A percentile compares a stretch with the other conserved stretches of the same genome.
phyloP scores from a whole-genome alignment of 1,140 invertebrate species.

The Euura saliciscinereae region DNA sequence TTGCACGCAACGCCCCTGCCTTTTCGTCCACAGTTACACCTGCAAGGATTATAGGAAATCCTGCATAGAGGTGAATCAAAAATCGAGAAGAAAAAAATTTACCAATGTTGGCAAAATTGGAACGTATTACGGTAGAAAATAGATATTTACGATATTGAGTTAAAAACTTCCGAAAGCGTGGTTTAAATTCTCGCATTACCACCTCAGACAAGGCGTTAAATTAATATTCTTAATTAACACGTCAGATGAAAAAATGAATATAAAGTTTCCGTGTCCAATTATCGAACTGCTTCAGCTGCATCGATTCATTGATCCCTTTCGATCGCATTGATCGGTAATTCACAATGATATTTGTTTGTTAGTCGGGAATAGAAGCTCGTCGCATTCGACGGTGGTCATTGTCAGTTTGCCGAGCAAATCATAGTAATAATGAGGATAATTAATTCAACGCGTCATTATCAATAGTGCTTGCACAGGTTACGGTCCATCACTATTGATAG shows the following conservation, averaged over 20 bases:
- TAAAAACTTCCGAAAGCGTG: constrained; percentile 20
- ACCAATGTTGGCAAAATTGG: not conserved
- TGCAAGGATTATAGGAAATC: not conserved
- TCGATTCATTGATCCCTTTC: too few species aligned
- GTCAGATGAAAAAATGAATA: too few species aligned
- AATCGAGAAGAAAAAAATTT: too few species aligned
- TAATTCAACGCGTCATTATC: constrained; percentile 14
- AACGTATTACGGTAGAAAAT: constrained; percentile 41
- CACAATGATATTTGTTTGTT: too few species aligned
- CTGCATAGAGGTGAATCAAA: not conserved
- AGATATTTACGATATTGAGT: constrained; percentile 46
- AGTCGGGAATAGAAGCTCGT: too few species aligned
- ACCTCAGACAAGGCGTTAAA: too few species aligned
- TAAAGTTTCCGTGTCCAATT: too few species aligned
- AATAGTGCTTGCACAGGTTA: not conserved
- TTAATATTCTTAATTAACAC: too few species aligned
- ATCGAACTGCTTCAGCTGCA: too few species aligned
- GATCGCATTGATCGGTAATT: too few species aligned
- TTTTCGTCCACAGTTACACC: not conserved
- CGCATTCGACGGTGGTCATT: too few species aligned
- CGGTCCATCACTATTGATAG: constrained; percentile 11
- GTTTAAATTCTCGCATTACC: constrained; percentile 19
- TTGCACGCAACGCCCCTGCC: not conserved
- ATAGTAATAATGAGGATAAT: constrained; percentile 15
- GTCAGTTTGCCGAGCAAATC: constrained; percentile 9